Base-by-base conservation (phyloP, 2,888 invertebrate species). In the Gymnosoma rotundatum region DNA sequence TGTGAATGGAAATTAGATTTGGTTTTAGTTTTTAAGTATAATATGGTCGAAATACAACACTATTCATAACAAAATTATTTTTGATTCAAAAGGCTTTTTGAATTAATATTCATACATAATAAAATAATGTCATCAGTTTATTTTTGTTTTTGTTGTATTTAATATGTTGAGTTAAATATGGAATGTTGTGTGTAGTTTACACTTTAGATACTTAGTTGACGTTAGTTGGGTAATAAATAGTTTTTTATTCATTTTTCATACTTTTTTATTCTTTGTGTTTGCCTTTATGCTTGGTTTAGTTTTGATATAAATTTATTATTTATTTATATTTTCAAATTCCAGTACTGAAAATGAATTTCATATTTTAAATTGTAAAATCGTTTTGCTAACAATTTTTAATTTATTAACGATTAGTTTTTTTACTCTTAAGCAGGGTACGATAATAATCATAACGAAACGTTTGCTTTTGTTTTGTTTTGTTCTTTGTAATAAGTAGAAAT, bases 61-160 rank as follows among this genome's bases (percentile, higher is more conserved):
- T 48, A 70, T 79, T 83, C 74, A 75, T 72, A 60, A 61, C 42
- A 66, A 79, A 75, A 75, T 73, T 50, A 54, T 75, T 61, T 66
- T 79, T 60, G 38, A 69, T 70, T 66, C 79, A 72, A 75, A 83
- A 79, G 70, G 75, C 20, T 64, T 83, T 83, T 83, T 79, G 66
- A 75, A 61, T 42, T 54, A 79, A 66, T 32, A 8, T 32, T 32
- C 32, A 8, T 5, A 32, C 32, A 32, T 32, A 21, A 72, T 45
- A 83, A 76, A 80, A 72, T 20, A 72, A 67, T 60, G 48, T 73
- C 66, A 73, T 20, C 45, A 56, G 48, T 56, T 54, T 74, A 16
- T 20, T 25, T 56, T 38, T 58, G 4, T 8, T 32, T 32, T 32
- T 38, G 12, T 38, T 50, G 20, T 45, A 25, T 38, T 12, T n/a